Evolutionary conservation across 2,888 invertebrate genomes (phyloP), one percentile per base, ranked within the genome.

Genomic region (Tholera decimalis): DNA sequence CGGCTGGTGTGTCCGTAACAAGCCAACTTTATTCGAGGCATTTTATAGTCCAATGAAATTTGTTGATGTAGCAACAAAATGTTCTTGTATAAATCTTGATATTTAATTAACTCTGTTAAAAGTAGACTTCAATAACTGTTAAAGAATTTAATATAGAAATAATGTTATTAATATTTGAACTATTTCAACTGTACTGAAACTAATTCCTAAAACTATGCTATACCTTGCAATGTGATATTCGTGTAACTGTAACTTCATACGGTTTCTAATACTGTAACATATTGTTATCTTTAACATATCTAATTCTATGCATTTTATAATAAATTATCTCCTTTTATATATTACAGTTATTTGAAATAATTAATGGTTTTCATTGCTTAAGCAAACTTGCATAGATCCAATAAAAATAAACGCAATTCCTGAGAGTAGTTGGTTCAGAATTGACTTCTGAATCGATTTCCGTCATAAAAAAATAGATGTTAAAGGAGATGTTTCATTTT

Each of bases 1-100:
- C 87, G 86, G 76, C 80, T 95, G 33, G 90, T 89, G 30, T 95
- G 95, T 66, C 94, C 94, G 13, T 94, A 80, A 85, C 35, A n/a
- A 59, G 51, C 15, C 28, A 60, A 49, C 7, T 13, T 50, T 37
- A 24, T 13, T 64, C 26, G 15, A 24, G 13, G 18, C 43, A 64
- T 55, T 43, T 43, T 3, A 15, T 13, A 15, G 6, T 20, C 13
- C 1, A 53, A n/a, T 20, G 9, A 24, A 18, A 43, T 8, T 55
- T 26, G 33, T 35, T 9, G 3, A 35, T 51, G 20, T 55, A 28
- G n/a, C 20, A 41, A 56, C 30, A 20, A 46, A n/a, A n/a, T n/a
- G n/a, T n/a, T n/a, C n/a, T n/a, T n/a, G n/a, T n/a, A n/a, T 15
- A 51, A 13, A 37, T 49, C 30, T 64, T 28, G 18, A 39, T 39